Percentiles rank a stretch among this genome's conserved stretches.
These are phyloP conservation scores for Hedya salicella DNA, from an alignment of 2,888 invertebrate genomes.

Conservation along the genomic window DNA sequence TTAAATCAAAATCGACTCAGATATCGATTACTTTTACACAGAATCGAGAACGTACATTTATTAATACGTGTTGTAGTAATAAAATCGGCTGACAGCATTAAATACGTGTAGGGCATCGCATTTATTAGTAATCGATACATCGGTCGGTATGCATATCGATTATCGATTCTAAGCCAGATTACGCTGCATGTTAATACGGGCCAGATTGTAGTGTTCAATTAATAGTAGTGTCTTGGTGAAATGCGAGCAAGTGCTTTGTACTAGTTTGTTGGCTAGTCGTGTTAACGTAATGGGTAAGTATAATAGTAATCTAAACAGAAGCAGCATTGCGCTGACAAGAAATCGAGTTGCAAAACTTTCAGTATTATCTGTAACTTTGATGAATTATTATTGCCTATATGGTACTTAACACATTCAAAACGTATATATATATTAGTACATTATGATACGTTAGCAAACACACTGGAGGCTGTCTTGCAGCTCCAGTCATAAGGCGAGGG, in stretches of 20 bases:
- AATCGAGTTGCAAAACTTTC: neutral
- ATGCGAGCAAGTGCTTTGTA: constrained; percentile 24
- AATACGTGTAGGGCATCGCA: constrained; percentile 76
- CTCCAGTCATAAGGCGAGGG: too few species aligned
- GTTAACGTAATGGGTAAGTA: neutral
- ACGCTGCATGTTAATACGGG: constrained; percentile 55
- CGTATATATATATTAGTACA: too few species aligned
- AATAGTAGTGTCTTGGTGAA: constrained; percentile 26
- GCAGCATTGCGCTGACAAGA: neutral
- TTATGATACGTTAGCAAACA: too few species aligned
- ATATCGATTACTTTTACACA: constrained; percentile 64
- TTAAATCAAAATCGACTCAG: constrained; percentile 61
- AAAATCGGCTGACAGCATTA: constrained; percentile 75
- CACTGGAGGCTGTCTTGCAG: too few species aligned
- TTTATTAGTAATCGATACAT: constrained; percentile 82
- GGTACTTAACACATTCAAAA: too few species aligned
- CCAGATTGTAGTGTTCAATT: constrained; percentile 36
- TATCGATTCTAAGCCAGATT: constrained; percentile 71
- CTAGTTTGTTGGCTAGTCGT: constrained; percentile 19
- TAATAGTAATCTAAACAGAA: neutral
- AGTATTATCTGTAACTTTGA: neutral
- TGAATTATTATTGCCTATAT: too few species aligned
- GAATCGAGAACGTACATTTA: constrained; percentile 57
- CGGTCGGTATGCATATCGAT: constrained; percentile 65
- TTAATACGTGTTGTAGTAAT: constrained; percentile 66